A percentile compares a stretch with the other conserved stretches of the same genome.
Conservation (phyloP, 2,113 vertebrate genomes). For the Promerops cafer region DNA sequence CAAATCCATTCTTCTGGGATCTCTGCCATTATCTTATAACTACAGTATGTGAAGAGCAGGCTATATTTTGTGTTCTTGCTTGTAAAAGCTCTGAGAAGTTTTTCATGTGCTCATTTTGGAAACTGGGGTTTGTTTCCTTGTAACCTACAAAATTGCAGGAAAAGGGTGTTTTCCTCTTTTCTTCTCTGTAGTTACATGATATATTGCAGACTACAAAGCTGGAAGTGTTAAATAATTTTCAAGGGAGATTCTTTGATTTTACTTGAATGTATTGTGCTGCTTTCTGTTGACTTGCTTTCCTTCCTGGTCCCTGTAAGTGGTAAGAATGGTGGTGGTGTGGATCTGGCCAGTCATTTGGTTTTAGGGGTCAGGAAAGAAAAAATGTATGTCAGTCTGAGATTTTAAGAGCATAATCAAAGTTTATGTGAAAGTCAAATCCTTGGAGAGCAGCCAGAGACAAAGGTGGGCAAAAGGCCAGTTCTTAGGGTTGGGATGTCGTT, state of each 20-base stretch:
- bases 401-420: not conserved
- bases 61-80: not conserved
- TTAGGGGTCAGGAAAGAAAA: not conserved
- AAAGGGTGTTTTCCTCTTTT: not conserved
- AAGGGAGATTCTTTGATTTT: not conserved
- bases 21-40: not conserved
- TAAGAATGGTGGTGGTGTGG: not conserved
- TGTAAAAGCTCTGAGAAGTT: not conserved
- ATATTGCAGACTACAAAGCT: not conserved
- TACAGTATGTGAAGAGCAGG: not conserved
- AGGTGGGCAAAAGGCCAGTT: not conserved
- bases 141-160: not conserved
- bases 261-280: not conserved
- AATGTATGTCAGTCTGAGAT: fast-evolving
- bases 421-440: not conserved
- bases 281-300: not conserved
- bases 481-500: not conserved
- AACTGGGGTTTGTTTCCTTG: not conserved
- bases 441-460: not conserved
- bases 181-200: not conserved
- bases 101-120: not conserved
- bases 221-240: not conserved
- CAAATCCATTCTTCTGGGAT: fast-evolving
- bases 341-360: not conserved
- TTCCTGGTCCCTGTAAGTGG: not conserved